Evolutionary conservation across 1,140 invertebrate genomes (phyloP), one percentile per base, ranked within the genome.

Genomic region (Odontomachus brunneus): DNA sequence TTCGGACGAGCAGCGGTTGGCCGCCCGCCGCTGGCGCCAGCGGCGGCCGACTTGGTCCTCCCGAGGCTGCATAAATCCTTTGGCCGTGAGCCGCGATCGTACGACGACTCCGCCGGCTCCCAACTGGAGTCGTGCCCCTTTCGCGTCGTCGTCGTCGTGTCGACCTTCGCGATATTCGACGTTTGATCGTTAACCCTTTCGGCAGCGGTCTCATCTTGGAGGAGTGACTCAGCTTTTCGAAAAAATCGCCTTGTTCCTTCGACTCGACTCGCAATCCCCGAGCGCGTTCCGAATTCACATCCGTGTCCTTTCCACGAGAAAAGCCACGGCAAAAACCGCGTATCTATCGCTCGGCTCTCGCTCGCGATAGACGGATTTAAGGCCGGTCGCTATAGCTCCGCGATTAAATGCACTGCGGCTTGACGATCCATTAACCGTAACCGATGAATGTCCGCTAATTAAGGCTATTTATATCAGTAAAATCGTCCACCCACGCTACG

Each of bases 11-110:
- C 84, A 78, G 78, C 84, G 86, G 86, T 78, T 83, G 86, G 86
- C 82, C 80, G 84, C 24, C 67, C 87, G 85, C 85, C 84, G 89
- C 85, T 88, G 86, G 87, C 88, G 83, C 88, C 88, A 44, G 38
- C 38, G 84, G 84, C 75, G 65, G 62, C 55, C 81, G 67, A 75
- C 82, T 84, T 53, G 73, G 78, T 53, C 51, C 17, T 26, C 83
- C 81, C 67, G 78, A 85, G 87, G 53, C 84, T 83, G 90, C 90
- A 91, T 92, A 92, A 92, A 91, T 92, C 85, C 89, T 44, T 11
- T 44, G 85, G 73, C 53, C 62, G 29, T 66, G 69, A 80, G 75
- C 59, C 66, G 65, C 65, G 63, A 78, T 69, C 49, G 74, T 78
- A 78, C 62, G 33, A 60, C 38, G 71, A 26, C 57, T 73, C 38